A percentile compares a stretch with the other conserved stretches of the same genome.
phyloP scores from a whole-genome alignment of 2,888 invertebrate genomes.

The Cybosia mesomella region DNA sequence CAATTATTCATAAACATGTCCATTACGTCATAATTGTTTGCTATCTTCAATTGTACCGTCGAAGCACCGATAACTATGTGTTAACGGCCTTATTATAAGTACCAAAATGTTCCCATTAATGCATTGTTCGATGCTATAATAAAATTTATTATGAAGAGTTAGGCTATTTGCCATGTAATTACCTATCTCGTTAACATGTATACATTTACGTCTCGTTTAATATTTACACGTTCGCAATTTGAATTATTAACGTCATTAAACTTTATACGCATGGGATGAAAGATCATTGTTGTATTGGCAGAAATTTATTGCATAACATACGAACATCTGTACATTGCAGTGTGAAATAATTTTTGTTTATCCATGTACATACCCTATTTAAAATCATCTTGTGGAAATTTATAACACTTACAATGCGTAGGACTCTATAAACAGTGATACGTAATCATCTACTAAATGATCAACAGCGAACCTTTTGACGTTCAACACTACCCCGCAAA shows the following conservation, averaged over 20 bases:
- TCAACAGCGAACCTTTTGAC: slow-evolving; percentile 63
- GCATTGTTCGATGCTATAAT: slow-evolving; percentile 39
- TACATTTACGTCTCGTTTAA: slow-evolving; percentile 28
- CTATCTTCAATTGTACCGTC: slow-evolving; percentile 44
- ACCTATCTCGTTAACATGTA: slow-evolving; percentile 38
- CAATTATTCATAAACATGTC: slow-evolving; percentile 25
- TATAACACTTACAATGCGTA: too few species aligned
- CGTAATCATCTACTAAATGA: neutral
- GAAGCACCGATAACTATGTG: slow-evolving; percentile 49
- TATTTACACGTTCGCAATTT: slow-evolving; percentile 33
- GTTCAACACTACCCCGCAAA: slow-evolving; percentile 52
- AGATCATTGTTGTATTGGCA: slow-evolving; percentile 30
- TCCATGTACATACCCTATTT: slow-evolving; percentile 24
- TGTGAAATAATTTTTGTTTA: slow-evolving; percentile 43
- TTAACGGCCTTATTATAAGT: slow-evolving; percentile 48
- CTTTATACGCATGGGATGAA: slow-evolving; percentile 28
- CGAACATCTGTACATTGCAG: slow-evolving; percentile 7
- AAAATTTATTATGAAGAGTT: slow-evolving; percentile 35
- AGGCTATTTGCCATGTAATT: slow-evolving; percentile 41
- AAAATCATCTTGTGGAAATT: neutral
- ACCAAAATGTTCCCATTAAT: slow-evolving; percentile 42
- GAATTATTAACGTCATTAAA: slow-evolving; percentile 35
- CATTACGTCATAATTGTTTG: slow-evolving; percentile 45
- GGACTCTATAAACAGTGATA: neutral
- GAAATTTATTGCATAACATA: slow-evolving; percentile 28